Base-by-base conservation (phyloP, 1,140 invertebrate species). In the Goniozus legneri region DNA sequence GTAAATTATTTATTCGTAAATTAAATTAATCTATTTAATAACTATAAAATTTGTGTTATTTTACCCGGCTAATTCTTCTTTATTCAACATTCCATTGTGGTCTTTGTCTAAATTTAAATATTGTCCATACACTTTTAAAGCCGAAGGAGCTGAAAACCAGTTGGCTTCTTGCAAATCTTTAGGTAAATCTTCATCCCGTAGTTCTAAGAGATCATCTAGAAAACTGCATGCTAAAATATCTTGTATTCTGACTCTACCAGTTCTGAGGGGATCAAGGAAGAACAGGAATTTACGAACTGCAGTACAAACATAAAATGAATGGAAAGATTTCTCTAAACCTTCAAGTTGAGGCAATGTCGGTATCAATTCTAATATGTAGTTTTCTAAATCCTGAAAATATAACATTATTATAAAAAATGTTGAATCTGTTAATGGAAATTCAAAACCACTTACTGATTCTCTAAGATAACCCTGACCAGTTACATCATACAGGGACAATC, bases 241-340 rank as follows among this genome's bases (percentile, higher is more conserved):
- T 45, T 89, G 80, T 56, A 98, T 97, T 58, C 89, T 82, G 33
- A 98, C 88, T 63, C 87, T 81, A 2, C 92, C 91, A 0, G 90
- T 92, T 60, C 88, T 79, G 35, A 95, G 68, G 0, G 90, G 90
- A 76, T 98, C 95, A 2, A 98, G 73, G 63, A 97, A 98, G 71
- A 98, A 98, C 53, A 97, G 84, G 69, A 98, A 97, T 65, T 96
- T 97, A 52, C 94, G 81, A 0, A 94, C 92, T 14, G 92, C 93
- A 8, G 94, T 96, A 69, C 94, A 97, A 1, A 96, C 87, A 69
- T 98, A 98, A 78, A 98, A 98, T 8, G 87, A 92, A 62, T 95
- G 91, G 71, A 97, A 97, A 0, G 92, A 93, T 39, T 91, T 89
- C 69, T 96, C 91, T 21, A 98, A 71, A 0, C 90, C 89, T 66